Evolutionary conservation across 2,113 vertebrate genomes (phyloP).

Genomic region (Engystomops pustulosus): DNA sequence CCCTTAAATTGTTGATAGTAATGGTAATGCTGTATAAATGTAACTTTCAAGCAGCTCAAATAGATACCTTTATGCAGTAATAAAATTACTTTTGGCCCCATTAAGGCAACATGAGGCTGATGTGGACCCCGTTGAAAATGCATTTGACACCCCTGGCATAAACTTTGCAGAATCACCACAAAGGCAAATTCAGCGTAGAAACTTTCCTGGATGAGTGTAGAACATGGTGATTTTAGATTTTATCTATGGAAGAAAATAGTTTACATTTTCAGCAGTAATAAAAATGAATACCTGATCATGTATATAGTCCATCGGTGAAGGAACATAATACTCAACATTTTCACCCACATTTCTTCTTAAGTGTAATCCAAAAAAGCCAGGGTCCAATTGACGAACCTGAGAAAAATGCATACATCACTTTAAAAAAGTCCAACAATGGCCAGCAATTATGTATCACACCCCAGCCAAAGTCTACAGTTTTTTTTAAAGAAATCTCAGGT

Average conservation of each 20-base stretch:
- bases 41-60: too few relatives aligned
- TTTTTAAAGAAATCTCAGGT: not conserved
- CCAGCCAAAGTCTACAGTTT: not conserved
- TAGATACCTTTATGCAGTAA: too few relatives aligned
- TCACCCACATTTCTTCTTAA: conserved; percentile 74
- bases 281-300: conserved; percentile 76
- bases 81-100: too few relatives aligned
- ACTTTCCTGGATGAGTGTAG: too few relatives aligned
- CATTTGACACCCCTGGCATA: too few relatives aligned
- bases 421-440: not conserved
- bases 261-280: not conserved
- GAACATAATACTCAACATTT: conserved; percentile 69
- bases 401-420: conserved; percentile 52
- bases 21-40: too few relatives aligned
- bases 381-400: conserved; percentile 87
- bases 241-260: not conserved
- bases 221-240: too few relatives aligned
- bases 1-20: too few relatives aligned
- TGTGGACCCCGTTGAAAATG: too few relatives aligned
- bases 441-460: not conserved
- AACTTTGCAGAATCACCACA: too few relatives aligned
- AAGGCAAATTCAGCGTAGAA: too few relatives aligned
- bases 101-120: too few relatives aligned
- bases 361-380: conserved; percentile 77
- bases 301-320: conserved; percentile 74